Base-by-base conservation (phyloP, 2,888 invertebrate genomes). In the Dolichomitus sp. region DNA sequence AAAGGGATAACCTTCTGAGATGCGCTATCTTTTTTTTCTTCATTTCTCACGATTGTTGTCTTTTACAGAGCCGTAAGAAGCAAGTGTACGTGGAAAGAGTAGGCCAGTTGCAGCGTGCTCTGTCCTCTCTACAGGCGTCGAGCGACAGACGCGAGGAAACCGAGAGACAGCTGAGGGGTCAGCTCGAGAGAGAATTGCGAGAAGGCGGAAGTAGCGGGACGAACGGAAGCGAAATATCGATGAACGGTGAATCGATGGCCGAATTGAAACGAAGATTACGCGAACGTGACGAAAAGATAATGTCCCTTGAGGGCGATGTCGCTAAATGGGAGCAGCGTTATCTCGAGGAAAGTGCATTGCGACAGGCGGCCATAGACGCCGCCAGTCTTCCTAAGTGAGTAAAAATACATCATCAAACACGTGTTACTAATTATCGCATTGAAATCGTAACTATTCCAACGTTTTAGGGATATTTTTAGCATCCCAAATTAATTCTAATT, bases 281-380 rank as follows among this genome's bases (percentile, higher is more conserved):
- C 66, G 96, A 97, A 88, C 95, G 96, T 88, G 96, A 97, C 88
- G 96, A 96, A 88, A 96, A 96, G 90, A 96, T 97, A 48, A 96
- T 96, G 95, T 94, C 96, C 80, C 94, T 97, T 74, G 97, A 97
- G 94, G 97, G 97, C 0, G 97, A 97, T 91, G 97, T 97, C 89
- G 96, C 97, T 87, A 97, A 97, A 94, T 97, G 97, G 97, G 98
- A 98, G 94, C 97, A 97, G 94, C 95, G 97, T 66, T 97, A 97
- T 94, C 94, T 97, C 69, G 97, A 97, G 93, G 97, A 98, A 93
- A 97, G 96, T 85, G 97, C 97, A 54, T 94, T 97, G 84, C 93
- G 97, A 27, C 97, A 97, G 93, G 97, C 97, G 72, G 97, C 97
- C 45, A 97, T 97, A 59, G 97, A 97, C 92, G 97, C 97, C 78